phyloP scores from a whole-genome alignment of 2,888 invertebrate species.

The Limnephilus lunatus region DNA sequence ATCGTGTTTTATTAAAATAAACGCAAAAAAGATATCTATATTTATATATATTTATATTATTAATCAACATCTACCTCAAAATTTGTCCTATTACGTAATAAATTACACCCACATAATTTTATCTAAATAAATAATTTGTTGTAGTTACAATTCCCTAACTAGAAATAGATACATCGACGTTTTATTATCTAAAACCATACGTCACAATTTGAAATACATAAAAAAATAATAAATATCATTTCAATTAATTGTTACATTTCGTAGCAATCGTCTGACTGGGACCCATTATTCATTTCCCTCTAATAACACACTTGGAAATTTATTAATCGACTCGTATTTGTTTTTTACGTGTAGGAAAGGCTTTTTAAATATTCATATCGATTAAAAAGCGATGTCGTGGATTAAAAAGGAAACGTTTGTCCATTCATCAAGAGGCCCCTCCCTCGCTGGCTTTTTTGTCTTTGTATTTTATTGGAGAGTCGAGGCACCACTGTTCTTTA shows the following conservation, averaged over 20 bases:
- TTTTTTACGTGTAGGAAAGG: constrained; percentile 45
- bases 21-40: too few species aligned
- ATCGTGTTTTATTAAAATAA: too few species aligned
- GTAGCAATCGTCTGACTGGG: constrained; percentile 67
- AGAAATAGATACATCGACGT: neutral
- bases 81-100: neutral
- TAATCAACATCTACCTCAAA: too few species aligned
- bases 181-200: neutral
- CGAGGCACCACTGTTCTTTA: constrained; percentile 21
- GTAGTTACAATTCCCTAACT: neutral
- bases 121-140: neutral
- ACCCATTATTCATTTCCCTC: constrained; percentile 49
- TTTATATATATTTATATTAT: too few species aligned
- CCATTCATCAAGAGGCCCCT: constrained; percentile 60
- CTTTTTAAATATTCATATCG: constrained; percentile 64
- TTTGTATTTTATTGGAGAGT: constrained; percentile 47
- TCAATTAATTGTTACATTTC: constrained; percentile 43
- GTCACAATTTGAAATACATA: constrained; percentile 67
- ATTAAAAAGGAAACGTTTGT: constrained; percentile 64
- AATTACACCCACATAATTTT: neutral
- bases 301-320: constrained; percentile 51
- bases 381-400: constrained; percentile 65
- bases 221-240: constrained; percentile 40
- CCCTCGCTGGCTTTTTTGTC: constrained; percentile 58
- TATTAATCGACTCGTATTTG: constrained; percentile 55